Base-by-base conservation (phyloP, 2,113 vertebrate species). In the Agapornis roseicollis region DNA sequence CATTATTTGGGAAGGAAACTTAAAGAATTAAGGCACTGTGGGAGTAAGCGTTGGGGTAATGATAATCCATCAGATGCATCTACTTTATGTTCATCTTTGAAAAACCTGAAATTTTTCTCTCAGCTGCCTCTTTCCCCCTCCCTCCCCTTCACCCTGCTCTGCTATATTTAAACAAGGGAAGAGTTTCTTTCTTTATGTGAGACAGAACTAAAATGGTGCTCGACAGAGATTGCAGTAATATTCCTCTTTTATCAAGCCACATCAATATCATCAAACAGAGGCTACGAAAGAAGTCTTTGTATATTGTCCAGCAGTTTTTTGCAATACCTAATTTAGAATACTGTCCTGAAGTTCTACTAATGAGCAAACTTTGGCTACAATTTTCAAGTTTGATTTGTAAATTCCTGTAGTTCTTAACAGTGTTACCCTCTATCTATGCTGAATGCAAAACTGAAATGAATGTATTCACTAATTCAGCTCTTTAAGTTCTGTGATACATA, bases 1-100 rank as follows among this genome's bases (percentile, higher is more conserved):
- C 27, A 10, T 88, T 88, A 63, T 47, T 82, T 96, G 69, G 60
- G 42, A 93, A 69, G 53, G 24, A 94, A 90, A 88, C 11, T 29
- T 83, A 70, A 27, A 63, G 37, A 76, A 44, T 17, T 29, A 56
- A 39, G 13, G 13, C 0, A 1, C 3, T 33, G 19, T 35, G 46
- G 11, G 5, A 25, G 52, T 64, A 89, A 56, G 47, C 9, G 56
- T 2, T 37, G 17, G 27, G 8, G 47, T 23, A 11, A 42, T 9
- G 2, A 79, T 24, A 72, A 80, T 17, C 18, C 3, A 73, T 3
- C 10, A 11, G 28, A 5, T 29, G 7, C 33, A 37, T 28, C 5
- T 90, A 11, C 27, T 46, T 53, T 41, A 39, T 3, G 7, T 24
- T 44, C 2, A 7, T 10, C 20, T 58, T 66, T 56, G 25, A 87